Evolutionary conservation across 1,140 invertebrate genomes (phyloP).

Genomic region (Reticulitermes speratus): DNA sequence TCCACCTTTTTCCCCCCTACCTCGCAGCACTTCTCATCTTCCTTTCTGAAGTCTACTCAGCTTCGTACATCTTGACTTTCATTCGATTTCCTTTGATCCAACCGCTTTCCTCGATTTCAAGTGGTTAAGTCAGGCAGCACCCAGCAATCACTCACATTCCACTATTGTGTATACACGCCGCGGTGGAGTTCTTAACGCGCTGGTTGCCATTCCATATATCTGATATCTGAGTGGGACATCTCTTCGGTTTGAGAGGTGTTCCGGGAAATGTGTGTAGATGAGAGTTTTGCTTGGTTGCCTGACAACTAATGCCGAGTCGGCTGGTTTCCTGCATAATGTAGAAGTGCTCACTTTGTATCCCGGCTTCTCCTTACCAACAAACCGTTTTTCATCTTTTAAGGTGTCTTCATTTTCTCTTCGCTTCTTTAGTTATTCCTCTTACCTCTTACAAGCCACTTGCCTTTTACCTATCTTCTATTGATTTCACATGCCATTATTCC

Average conservation of each 20-base stretch:
- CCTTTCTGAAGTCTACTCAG: conserved; percentile 23
- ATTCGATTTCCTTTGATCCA: conserved; percentile 26
- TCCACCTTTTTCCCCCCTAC: not conserved
- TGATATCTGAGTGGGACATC: not conserved
- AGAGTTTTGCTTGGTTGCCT: not conserved
- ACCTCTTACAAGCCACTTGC: no score
- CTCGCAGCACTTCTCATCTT: not conserved
- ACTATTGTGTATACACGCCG: not conserved
- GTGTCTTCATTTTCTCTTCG: no score
- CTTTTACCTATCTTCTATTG: no score
- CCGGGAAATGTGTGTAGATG: not conserved
- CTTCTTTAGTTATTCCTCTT: no score
- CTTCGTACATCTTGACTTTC: conserved; percentile 21
- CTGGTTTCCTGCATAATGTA: not conserved
- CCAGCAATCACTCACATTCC: not conserved
- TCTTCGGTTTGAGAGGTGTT: not conserved
- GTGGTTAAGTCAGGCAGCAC: conserved; percentile 6
- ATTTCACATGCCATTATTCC: no score
- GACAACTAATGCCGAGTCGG: not conserved
- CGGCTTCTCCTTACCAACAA: not conserved
- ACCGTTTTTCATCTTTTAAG: no score
- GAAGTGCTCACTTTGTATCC: not conserved
- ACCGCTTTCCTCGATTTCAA: not conserved
- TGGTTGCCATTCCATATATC: not conserved
- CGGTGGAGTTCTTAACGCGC: not conserved